Base-by-base conservation (phyloP, 64 coral and sea anemone species). In the Porites australiensis region DNA sequence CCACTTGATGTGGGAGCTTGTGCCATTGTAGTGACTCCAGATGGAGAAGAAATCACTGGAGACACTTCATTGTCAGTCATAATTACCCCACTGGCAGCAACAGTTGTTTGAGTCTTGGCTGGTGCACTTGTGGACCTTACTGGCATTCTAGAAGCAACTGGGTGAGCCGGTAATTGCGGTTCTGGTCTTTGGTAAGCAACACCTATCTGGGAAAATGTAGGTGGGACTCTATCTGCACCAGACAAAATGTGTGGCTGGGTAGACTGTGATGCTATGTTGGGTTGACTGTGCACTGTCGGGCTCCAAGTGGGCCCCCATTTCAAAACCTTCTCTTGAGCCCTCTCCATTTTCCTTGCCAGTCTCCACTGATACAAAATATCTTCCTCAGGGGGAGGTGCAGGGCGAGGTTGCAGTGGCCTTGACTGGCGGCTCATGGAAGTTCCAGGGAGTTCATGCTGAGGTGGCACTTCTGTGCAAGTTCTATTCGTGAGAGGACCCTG, bases 281-380 rank as follows among this genome's bases (percentile, higher is more conserved):
- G 27, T 37, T 37, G 27, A 37, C 27, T 37, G 27, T 37, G 27
- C 27, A 37, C 27, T 37, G 27, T 37, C 0, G 18, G 16, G 50
- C 44, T n/a, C 23, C 50, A 45, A 11, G n/a, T n/a, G 11, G 55
- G 87, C 10, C 79, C 46, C 81, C 46, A 44, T 70, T 77, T 66
- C 48, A 50, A 18, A 16, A 58, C 69, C n/a, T 74, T 88, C 88
- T 96, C 91, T 89, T 99, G 88, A 45, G 98, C 98, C 63, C 88
- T 95, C 72, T 99, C 98, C 91, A 99, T 93, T 83, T 93, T 96
- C 47, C 98, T 99, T 74, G 94, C 91, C 19, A 99, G 53, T 43
- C 98, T 86, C 98, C 98, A 99, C 72, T 99, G 98, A 74, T 99
- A 99, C 44, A 99, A 81, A 65, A 99, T 99, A 75, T 99, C 98